Base-by-base conservation (phyloP, 2,888 invertebrate genomes). In the Eurytoma californica region DNA sequence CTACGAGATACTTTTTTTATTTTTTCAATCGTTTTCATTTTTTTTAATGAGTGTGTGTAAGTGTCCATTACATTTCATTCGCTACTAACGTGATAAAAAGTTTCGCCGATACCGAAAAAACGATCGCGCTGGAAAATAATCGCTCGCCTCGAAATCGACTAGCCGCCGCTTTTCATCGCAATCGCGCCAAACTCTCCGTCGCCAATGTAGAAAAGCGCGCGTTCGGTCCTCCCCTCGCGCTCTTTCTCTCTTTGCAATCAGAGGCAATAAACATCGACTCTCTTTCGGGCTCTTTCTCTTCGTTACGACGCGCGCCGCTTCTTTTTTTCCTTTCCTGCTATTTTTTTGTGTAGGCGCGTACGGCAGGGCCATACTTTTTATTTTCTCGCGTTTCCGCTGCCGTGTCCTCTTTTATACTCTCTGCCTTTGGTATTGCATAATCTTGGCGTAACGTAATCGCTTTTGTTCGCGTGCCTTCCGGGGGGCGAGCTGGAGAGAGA, bases 111-210 rank as follows among this genome's bases (percentile, higher is more conserved):
- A 82, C 72, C 82, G 70, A 74, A 70, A 80, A 70, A 75, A 83
- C 51, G 70, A 77, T 81, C 72, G 76, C 7, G 9, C 70, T 82
- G 70, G 76, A 83, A 83, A 83, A 83, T 83, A 83, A 83, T 80
- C 75, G 60, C 63, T 57, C 61, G 13, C 28, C 49, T 68, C n/a
- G 68, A 13, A 55, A 57, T 39, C 18, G 39, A 24, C 24, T 7
- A 7, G 39, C 39, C 18, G 30, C 55, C 24, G 24, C 18, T 12
- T 47, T 67, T 30, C 16, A 47, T 28, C 16, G 51, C 51, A 12
- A 53, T 30, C 13, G 28, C 18, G 67, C 67, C 24, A 28, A 24
- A 67, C 39, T 39, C 9, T 39, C 39, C 5, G 9, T 7, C 39
- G 39, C 39, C 39, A 39, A 39, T 39, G 39, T 39, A 39, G 39